Evolutionary conservation across 1,140 invertebrate genomes (phyloP), one percentile per base, ranked within the genome.

Genomic region (Helicoverpa armigera): DNA sequence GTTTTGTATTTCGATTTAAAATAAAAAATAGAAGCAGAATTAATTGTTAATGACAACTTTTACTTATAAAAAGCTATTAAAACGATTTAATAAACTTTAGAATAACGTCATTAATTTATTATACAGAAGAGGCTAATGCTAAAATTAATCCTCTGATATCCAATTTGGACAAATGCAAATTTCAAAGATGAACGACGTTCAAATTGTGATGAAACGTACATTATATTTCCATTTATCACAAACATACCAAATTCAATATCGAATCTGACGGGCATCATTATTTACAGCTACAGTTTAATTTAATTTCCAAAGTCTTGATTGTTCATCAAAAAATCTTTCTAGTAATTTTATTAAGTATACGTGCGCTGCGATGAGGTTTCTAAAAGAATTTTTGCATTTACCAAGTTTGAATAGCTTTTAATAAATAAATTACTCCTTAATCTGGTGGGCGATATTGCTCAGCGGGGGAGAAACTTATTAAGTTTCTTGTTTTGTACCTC

Each of bases 381-480:
- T 65, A 12, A 14, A n/a, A 77, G 48, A 77, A 29, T 54, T 74
- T 74, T 54, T 51, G 50, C 50, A 53, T 67, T 50, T 53, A 56
- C 29, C 18, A 29, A 18, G 61, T 7, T 43, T 23, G 67, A 77
- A 56, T 77, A 5, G 54, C n/a, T 78, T 82, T 73, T 82, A 78
- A 80, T 79, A 72, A 65, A 61, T 80, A 81, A 84, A 82, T 84
- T 73, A 83, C 69, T 84, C 18, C 75, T 60, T 72, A 67, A 74
- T 63, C 18, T 79, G 73, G 81, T 86, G 81, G 82, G 85, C 83
- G 83, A 80, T 82, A 82, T 78, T 81, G 73, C 84, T 61, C 85
- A 43, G 85, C 82, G 75, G 84, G 85, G 79, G 75, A 78, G 78
- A 69, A 72, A 76, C 67, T 88, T 86, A 87, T 86, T 86, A 86